phyloP scores from a whole-genome alignment of 2,888 invertebrate genomes.

The Papilio gigon region DNA sequence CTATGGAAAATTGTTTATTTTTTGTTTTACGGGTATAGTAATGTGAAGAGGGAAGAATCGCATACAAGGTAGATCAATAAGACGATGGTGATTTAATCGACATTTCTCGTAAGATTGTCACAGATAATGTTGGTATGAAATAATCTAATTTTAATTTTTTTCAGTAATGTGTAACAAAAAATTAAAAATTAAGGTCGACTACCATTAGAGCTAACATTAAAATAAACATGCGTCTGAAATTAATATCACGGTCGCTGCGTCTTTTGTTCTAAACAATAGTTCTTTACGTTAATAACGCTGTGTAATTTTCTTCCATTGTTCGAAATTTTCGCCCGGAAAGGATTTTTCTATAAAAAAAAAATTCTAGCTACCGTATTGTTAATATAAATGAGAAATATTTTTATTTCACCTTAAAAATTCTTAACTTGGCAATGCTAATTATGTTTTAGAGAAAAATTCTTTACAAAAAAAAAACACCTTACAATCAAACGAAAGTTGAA shows the following conservation, averaged over 20 bases:
- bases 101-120: background rate
- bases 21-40: too few species aligned
- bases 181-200: slow-evolving; percentile 39
- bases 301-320: slow-evolving; percentile 41
- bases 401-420: slow-evolving; percentile 33
- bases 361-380: slow-evolving; percentile 32
- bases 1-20: too few species aligned
- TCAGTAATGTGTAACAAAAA: background rate
- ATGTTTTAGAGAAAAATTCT: slow-evolving; percentile 22
- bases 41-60: too few species aligned
- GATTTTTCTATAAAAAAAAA: slow-evolving; percentile 35
- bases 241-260: slow-evolving; percentile 40
- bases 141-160: background rate
- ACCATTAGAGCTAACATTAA: slow-evolving; percentile 37
- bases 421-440: slow-evolving; percentile 17
- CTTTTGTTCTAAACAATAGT: slow-evolving; percentile 42
- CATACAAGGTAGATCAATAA: too few species aligned
- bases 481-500: background rate
- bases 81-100: too few species aligned
- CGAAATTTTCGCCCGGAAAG: slow-evolving; percentile 37
- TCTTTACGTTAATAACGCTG: slow-evolving; percentile 42
- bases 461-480: background rate
- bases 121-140: background rate
- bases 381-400: slow-evolving; percentile 24
- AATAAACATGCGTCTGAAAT: slow-evolving; percentile 41